Percentiles rank a stretch among this genome's conserved stretches.
Conservation (phyloP, 2,113 vertebrate species). For the Cisticola juncidis region DNA sequence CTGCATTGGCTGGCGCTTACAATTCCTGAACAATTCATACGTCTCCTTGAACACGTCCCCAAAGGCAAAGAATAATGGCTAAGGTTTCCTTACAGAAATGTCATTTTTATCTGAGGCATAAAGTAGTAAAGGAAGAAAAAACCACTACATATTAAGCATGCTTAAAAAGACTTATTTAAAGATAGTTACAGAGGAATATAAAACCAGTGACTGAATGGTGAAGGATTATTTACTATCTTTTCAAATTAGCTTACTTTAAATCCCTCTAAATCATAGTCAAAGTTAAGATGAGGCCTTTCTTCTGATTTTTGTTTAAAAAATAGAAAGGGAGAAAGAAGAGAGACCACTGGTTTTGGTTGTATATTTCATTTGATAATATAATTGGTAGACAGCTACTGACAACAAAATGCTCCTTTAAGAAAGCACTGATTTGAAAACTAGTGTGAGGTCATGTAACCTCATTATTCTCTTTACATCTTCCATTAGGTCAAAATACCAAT, state of each 20-base stretch:
- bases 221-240: slow-evolving; percentile 38
- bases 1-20: slow-evolving; percentile 30
- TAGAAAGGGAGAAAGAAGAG: neutral
- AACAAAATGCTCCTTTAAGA: slow-evolving; percentile 40
- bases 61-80: slow-evolving; percentile 52
- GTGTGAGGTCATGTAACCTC: slow-evolving; percentile 33
- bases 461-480: slow-evolving; percentile 47
- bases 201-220: slow-evolving; percentile 11
- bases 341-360: neutral
- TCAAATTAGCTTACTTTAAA: slow-evolving; percentile 46
- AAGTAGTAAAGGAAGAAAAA: slow-evolving; percentile 40
- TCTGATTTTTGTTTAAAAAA: neutral
- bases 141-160: neutral
- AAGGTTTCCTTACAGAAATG: slow-evolving; percentile 53
- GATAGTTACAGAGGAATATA: slow-evolving; percentile 56
- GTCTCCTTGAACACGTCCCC: slow-evolving; percentile 50
- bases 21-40: slow-evolving; percentile 46
- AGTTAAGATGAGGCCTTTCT: neutral
- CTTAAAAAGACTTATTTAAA: slow-evolving; percentile 33
- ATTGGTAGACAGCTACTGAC: slow-evolving; percentile 18
- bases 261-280: neutral
- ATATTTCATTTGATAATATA: neutral
- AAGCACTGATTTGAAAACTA: slow-evolving; percentile 57
- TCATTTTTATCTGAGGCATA: slow-evolving; percentile 46
- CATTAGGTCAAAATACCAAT: slow-evolving; percentile 57